Base-by-base conservation (phyloP, 2,113 vertebrate species). In the Merops nubicus region DNA sequence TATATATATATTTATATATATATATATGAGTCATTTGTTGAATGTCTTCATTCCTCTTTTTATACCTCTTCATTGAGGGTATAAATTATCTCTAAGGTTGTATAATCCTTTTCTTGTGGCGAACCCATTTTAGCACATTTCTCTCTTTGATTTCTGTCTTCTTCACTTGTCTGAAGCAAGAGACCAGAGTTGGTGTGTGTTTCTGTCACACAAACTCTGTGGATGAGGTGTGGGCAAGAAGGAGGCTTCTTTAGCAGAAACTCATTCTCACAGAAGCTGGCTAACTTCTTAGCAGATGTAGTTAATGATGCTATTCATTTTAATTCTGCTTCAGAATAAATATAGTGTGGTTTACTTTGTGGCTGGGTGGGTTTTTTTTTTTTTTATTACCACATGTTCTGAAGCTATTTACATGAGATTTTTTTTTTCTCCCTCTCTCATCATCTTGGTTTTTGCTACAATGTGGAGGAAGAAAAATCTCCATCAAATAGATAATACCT, bases 261-360 rank as follows among this genome's bases (percentile, higher is more conserved):
- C 42, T 77, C 51, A 12, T 60, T 83, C 53, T 56, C 0, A 15
- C 56, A 93, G 81, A 94, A 74, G 72, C 57, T 38, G 42, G 34
- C 42, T 91, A 34, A 60, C 79, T 90, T 59, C 73, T 90, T 88
- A 85, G 82, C 87, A 96, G 87, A 90, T 81, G 72, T 51, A 81
- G 56, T 90, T 92, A 94, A 91, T 82, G 68, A 68, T 82, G 53
- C 60, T 87, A 26, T 94, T 95, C 28, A 56, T 93, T 91, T 93
- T 88, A 81, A 72, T 95, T 95, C 31, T 78, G 25, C 53, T 91
- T 93, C 76, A 68, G 79, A 85, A 64, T 82, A 94, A 93, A 93
- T 80, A 54, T 34, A 69, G 45, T 80, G 79, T 82, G 65, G 45
- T 89, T 93, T 91, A 89, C 56, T 91, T 87, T 74, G 85, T 73